A percentile compares a stretch with the other conserved stretches of the same genome.
These are phyloP conservation scores for Melanogrammus aeglefinus DNA, from an alignment of 2,797 vertebrate genomes.

Conservation along the genomic window DNA sequence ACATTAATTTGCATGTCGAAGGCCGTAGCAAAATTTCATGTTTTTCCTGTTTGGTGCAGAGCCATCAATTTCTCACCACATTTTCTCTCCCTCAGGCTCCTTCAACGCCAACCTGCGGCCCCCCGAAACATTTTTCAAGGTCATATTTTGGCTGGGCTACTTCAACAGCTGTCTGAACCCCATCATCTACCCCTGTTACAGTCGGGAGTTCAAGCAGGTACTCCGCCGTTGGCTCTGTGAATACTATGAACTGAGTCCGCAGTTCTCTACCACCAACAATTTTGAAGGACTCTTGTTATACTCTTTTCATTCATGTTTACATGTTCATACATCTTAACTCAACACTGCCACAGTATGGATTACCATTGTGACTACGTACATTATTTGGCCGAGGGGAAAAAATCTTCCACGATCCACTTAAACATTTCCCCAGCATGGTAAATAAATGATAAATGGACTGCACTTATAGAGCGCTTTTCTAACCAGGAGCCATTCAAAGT, in stretches of 20 bases:
- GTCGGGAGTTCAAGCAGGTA: conserved; percentile 85
- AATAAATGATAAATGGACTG: neutral
- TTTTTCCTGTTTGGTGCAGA: neutral
- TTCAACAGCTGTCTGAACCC: conserved; percentile 97
- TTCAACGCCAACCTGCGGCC: conserved; percentile 81
- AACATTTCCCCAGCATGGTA: neutral
- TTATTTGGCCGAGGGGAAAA: too few relatives aligned
- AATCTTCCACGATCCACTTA: too few relatives aligned
- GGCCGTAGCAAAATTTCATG: too few relatives aligned
- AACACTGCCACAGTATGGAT: neutral
- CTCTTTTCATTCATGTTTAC: too few relatives aligned
- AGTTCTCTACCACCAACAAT: neutral
- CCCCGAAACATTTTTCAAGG: conserved; percentile 83
- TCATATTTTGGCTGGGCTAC: conserved; percentile 95
- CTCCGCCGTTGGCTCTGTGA: neutral
- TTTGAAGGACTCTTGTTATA: too few relatives aligned
- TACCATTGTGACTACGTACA: too few relatives aligned
- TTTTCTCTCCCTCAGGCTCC: conserved; percentile 72
- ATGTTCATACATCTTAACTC: neutral
- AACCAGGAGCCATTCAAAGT: too few relatives aligned
- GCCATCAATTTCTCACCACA: neutral
- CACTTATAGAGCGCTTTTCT: too few relatives aligned
- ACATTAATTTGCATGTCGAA: too few relatives aligned
- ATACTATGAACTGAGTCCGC: neutral
- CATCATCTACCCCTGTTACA: conserved; percentile 93